A percentile compares a stretch with the other conserved stretches of the same genome.
phyloP scores from a whole-genome alignment of 2,888 invertebrate species.

The Dicranocentrus wangi region DNA sequence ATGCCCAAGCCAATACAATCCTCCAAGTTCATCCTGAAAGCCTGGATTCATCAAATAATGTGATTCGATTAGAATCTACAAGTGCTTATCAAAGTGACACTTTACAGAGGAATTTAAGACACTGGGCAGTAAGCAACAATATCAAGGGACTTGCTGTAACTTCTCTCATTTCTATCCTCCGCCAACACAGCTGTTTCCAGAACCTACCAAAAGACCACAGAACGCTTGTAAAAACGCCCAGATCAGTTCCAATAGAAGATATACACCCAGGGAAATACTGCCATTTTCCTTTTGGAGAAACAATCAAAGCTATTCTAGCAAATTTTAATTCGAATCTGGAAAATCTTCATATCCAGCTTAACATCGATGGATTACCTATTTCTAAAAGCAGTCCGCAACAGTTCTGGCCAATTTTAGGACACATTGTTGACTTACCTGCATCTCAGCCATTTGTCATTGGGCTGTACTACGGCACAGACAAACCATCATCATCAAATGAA shows the following conservation, averaged over 20 bases:
- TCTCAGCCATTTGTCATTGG: slow-evolving; percentile 30
- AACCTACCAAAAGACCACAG: not conserved
- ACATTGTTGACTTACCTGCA: not conserved
- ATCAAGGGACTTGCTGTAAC: not conserved
- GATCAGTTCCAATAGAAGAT: not conserved
- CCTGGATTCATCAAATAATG: no score
- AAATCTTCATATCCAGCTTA: slow-evolving; percentile 20
- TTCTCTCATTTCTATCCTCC: not conserved
- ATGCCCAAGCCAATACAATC: no score
- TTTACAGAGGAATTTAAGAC: no score
- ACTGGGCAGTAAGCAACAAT: not conserved
- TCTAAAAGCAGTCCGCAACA: slow-evolving; percentile 33
- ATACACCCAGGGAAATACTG: slow-evolving; percentile 26
- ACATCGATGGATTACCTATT: slow-evolving; percentile 53
- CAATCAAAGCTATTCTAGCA: not conserved
- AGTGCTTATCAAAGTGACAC: no score
- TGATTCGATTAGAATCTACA: no score
- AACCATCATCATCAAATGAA: slow-evolving; percentile 34
- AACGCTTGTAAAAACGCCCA: slow-evolving; percentile 13
- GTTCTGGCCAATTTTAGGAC: slow-evolving; percentile 54
- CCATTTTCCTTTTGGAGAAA: slow-evolving; percentile 12
- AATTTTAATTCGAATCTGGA: no score
- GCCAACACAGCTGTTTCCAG: slow-evolving; percentile 14
- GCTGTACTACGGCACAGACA: slow-evolving; percentile 38
- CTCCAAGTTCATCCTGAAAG: no score